A percentile compares a stretch with the other conserved stretches of the same genome.
Conservation (phyloP, 1,140 invertebrate genomes). For the Mycetomoellerius zeteki region DNA sequence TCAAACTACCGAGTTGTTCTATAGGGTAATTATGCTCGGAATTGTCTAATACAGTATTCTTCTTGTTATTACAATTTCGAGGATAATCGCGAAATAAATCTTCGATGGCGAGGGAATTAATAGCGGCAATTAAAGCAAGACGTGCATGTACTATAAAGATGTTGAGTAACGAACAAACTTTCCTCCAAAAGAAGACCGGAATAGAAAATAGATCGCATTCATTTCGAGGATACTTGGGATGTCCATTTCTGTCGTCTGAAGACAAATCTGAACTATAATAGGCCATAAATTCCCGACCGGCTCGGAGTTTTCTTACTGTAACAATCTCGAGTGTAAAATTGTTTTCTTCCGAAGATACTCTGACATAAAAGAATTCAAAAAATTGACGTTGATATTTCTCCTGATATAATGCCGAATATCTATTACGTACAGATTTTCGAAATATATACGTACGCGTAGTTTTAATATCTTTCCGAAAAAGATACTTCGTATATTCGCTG, state of each 20-base stretch:
- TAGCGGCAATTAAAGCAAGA: slow-evolving; percentile 46
- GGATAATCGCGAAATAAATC: slow-evolving; percentile 52
- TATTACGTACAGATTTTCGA: background rate
- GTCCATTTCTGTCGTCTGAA: slow-evolving; percentile 44
- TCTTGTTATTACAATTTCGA: slow-evolving; percentile 49
- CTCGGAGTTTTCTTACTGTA: slow-evolving; percentile 27
- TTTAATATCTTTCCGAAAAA: slow-evolving; percentile 4
- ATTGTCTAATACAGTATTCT: slow-evolving; percentile 22
- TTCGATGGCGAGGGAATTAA: slow-evolving; percentile 24
- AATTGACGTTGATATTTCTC: slow-evolving; percentile 18
- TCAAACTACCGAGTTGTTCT: background rate
- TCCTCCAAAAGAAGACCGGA: slow-evolving; percentile 40
- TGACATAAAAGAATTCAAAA: slow-evolving; percentile 12
- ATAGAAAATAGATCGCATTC: slow-evolving; percentile 56
- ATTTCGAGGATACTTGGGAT: slow-evolving; percentile 32
- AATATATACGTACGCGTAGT: background rate
- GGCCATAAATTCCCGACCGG: slow-evolving; percentile 29
- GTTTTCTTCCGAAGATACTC: slow-evolving; percentile 26
- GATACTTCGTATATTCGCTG: background rate
- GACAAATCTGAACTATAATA: slow-evolving; percentile 52
- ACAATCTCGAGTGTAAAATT: slow-evolving; percentile 47
- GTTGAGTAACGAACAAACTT: slow-evolving; percentile 37
- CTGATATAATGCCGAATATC: background rate
- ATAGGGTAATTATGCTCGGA: slow-evolving; percentile 19
- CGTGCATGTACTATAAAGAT: slow-evolving; percentile 38